A percentile compares a stretch with the other conserved stretches of the same genome.
Conservation (phyloP, 2,888 invertebrate species). For the Hirtodrosophila histrioides region DNA sequence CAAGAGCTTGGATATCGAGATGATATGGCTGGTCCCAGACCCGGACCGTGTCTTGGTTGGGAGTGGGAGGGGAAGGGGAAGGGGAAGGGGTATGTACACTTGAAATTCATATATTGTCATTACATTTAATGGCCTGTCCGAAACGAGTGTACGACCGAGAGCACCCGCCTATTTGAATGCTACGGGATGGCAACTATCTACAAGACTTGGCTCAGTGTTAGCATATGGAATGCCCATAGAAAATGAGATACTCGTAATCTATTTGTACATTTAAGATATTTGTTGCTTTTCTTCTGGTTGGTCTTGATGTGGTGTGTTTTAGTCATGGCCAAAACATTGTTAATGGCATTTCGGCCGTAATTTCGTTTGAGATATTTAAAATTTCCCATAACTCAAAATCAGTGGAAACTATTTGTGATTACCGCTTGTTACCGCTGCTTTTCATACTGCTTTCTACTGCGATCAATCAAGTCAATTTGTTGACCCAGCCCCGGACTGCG, state of each 20-base stretch:
- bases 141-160: slow-evolving; percentile 44
- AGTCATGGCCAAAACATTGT: slow-evolving; percentile 66
- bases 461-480: slow-evolving; percentile 76
- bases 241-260: slow-evolving; percentile 43
- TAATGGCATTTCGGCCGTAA: slow-evolving; percentile 78
- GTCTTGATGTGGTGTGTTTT: slow-evolving; percentile 39
- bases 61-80: no score
- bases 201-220: slow-evolving; percentile 46
- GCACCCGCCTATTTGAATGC: slow-evolving; percentile 49
- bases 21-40: slow-evolving; percentile 33
- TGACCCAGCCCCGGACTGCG: slow-evolving; percentile 52
- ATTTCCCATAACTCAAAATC: slow-evolving; percentile 82
- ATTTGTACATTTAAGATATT: slow-evolving; percentile 17
- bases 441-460: slow-evolving; percentile 72
- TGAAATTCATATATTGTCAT: slow-evolving; percentile 73
- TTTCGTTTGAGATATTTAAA: slow-evolving; percentile 67
- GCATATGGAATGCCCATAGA: slow-evolving; percentile 51
- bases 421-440: slow-evolving; percentile 73
- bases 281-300: slow-evolving; percentile 1
- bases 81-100: slow-evolving; percentile 30
- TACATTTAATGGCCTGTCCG: slow-evolving; percentile 76
- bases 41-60: background rate
- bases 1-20: slow-evolving; percentile 41
- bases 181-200: slow-evolving; percentile 27
- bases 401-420: slow-evolving; percentile 82